These are phyloP conservation scores for Mustela lutreola DNA, from an alignment of 2,113 vertebrate genomes.

Conservation along the genomic window DNA sequence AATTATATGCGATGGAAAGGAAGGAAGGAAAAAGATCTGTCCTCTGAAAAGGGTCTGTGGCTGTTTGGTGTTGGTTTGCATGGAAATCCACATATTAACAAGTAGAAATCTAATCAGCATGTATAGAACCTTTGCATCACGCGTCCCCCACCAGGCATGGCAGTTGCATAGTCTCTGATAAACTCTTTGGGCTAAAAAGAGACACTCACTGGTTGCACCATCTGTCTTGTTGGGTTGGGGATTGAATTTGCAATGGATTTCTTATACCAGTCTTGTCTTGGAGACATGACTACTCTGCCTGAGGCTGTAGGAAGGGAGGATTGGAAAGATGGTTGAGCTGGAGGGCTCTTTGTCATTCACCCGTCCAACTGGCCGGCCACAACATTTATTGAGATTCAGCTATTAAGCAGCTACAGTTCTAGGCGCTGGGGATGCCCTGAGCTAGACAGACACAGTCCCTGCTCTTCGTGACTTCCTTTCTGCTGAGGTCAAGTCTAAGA, in stretches of 20 bases:
- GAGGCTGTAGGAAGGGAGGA: background rate
- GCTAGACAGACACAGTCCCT: background rate
- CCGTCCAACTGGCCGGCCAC: background rate
- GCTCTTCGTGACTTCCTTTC: background rate
- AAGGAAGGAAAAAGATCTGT: background rate
- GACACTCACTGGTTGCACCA: background rate
- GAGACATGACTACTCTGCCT: background rate
- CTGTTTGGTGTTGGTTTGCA: background rate
- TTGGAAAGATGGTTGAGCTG: background rate
- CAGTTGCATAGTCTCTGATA: background rate
- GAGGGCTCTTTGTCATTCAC: background rate
- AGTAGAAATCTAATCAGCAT: background rate
- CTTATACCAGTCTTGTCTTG: background rate
- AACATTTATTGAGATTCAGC: background rate
- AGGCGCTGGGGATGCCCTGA: background rate
- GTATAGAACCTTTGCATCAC: fast-evolving
- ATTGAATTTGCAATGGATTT: background rate
- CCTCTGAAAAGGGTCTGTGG: background rate
- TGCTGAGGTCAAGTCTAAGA: background rate
- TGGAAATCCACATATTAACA: background rate
- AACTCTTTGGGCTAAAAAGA: background rate
- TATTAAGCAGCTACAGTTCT: background rate
- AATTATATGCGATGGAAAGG: background rate
- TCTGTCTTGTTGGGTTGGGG: background rate
- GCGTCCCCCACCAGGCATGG: background rate